These are phyloP conservation scores for Pachliopta kotzebuea DNA, from an alignment of 2,888 invertebrate genomes.

Conservation along the genomic window DNA sequence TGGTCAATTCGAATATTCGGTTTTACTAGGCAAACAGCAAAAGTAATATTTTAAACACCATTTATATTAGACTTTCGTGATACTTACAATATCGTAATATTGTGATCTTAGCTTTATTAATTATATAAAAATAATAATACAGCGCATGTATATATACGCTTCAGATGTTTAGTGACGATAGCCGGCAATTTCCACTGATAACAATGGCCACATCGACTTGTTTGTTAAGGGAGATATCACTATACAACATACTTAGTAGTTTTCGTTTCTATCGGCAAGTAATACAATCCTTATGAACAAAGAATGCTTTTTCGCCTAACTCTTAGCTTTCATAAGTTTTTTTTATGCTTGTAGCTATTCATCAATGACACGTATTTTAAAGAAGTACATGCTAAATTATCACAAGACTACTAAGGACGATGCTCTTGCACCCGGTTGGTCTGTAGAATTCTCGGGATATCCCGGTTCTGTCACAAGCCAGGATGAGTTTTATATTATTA, in stretches of 20 bases:
- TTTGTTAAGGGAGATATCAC: conserved; percentile 19
- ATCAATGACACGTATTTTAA: conserved; percentile 91
- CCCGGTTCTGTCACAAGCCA: conserved; percentile 91
- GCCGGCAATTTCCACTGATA: conserved; percentile 25
- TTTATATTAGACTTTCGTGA: not conserved
- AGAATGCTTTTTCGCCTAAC: no score
- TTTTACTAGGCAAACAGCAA: no score
- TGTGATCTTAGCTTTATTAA: not conserved
- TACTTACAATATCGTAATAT: not conserved
- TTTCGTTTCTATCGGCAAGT: no score
- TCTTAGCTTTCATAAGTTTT: no score
- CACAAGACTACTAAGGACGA: conserved; percentile 77
- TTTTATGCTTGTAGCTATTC: conserved; percentile 79
- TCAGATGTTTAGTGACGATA: conserved; percentile 5
- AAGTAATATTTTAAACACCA: no score
- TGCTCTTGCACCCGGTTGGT: conserved; percentile 82
- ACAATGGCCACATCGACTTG: conserved; percentile 22
- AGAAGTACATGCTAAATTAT: conserved; percentile 90
- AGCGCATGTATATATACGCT: not conserved
- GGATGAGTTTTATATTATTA: conserved; percentile 90
- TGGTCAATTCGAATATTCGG: no score
- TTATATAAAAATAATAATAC: not conserved
- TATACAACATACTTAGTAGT: not conserved
- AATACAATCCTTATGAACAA: no score
- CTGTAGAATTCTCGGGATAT: conserved; percentile 90